Conservation (phyloP, 1,140 invertebrate genomes). For the Aphaenogaster floridana region DNA sequence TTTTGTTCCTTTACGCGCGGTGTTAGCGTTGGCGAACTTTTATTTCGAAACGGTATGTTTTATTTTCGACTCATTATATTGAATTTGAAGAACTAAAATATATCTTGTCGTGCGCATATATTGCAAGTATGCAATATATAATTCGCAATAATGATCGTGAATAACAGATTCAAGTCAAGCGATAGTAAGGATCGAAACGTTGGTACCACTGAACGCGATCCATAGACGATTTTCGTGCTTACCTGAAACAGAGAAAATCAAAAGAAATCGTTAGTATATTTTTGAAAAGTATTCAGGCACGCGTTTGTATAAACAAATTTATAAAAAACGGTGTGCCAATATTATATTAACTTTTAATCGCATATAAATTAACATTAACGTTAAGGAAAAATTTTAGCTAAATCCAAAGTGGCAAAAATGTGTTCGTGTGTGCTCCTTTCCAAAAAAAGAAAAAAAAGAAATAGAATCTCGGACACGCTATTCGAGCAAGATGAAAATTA, state of each 20-base stretch:
- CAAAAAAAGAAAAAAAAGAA: background rate
- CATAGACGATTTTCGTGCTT: constrained; percentile 59
- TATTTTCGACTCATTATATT: background rate
- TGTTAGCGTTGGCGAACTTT: background rate
- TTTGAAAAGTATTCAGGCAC: background rate
- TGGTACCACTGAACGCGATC: background rate
- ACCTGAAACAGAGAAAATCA: constrained; percentile 74
- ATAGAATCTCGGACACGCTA: constrained; percentile 31
- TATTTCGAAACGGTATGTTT: background rate
- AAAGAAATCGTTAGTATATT: background rate
- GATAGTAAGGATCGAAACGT: background rate
- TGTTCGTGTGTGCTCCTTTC: background rate
- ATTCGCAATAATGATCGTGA: background rate
- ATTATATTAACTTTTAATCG: background rate
- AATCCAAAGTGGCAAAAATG: background rate
- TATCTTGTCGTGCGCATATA: background rate
- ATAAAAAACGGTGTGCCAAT: background rate
- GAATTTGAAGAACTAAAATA: background rate
- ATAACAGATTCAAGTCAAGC: constrained; percentile 9
- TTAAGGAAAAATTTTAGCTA: background rate
- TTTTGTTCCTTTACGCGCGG: background rate
- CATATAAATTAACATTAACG: constrained; percentile 1
- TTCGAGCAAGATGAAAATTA: constrained; percentile 63
- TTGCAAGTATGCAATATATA: background rate
- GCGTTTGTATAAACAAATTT: background rate